Percentiles rank a stretch among this genome's conserved stretches.
phyloP scores from a whole-genome alignment of 2,888 invertebrate genomes.

The Notodonta dromedarius region DNA sequence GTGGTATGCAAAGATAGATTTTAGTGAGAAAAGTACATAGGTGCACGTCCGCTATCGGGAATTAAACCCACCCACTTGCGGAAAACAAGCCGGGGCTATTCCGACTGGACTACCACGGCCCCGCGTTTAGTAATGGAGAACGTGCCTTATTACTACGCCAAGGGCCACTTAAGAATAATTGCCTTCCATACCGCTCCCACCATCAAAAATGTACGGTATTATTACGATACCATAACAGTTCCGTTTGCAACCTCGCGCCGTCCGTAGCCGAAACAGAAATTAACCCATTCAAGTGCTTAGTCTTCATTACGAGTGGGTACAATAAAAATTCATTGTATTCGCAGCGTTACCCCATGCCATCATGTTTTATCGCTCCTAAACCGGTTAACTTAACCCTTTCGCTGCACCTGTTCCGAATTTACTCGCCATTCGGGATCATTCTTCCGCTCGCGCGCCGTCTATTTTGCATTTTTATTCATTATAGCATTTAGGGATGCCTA shows the following conservation, averaged over 20 bases:
- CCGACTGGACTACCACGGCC: too few species aligned
- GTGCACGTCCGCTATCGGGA: too few species aligned
- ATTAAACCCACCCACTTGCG: too few species aligned
- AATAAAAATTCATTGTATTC: slow-evolving; percentile 37
- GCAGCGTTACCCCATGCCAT: slow-evolving; percentile 25
- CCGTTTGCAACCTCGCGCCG: not conserved
- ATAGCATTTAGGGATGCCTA: slow-evolving; percentile 49
- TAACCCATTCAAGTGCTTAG: slow-evolving; percentile 31
- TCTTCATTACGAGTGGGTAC: slow-evolving; percentile 29
- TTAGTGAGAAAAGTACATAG: too few species aligned
- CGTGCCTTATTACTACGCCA: not conserved
- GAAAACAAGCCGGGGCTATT: too few species aligned
- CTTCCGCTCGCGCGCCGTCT: slow-evolving; percentile 63
- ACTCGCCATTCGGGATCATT: slow-evolving; percentile 67
- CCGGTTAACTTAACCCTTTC: slow-evolving; percentile 57
- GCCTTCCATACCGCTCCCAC: not conserved
- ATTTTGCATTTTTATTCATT: slow-evolving; percentile 72
- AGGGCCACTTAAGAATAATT: not conserved
- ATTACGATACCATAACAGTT: not conserved
- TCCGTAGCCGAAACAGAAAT: slow-evolving; percentile 13
- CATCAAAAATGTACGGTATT: not conserved
- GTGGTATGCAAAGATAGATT: too few species aligned
- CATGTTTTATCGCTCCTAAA: slow-evolving; percentile 43
- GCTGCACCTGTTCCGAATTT: slow-evolving; percentile 74
- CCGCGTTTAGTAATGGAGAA: too few species aligned